Evolutionary conservation across 2,113 vertebrate species (phyloP).

Genomic region (Xerus inauris): DNA sequence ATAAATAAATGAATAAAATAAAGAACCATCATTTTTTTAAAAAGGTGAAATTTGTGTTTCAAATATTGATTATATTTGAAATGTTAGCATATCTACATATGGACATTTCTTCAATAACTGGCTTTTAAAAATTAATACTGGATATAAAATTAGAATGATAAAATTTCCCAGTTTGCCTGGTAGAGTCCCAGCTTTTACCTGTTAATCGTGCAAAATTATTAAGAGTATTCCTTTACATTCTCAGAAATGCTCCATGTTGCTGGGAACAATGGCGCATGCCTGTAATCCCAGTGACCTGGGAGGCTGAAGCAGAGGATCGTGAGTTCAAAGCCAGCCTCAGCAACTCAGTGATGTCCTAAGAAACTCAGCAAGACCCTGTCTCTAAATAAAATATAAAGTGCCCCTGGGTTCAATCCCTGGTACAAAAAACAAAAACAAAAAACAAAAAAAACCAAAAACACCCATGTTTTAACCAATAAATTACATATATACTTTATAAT

Average conservation of each 20-base stretch:
- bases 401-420: too few species aligned
- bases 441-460: background rate
- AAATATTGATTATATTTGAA: background rate
- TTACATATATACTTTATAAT: background rate
- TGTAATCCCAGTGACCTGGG: too few species aligned
- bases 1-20: too few species aligned
- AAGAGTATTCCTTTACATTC: background rate
- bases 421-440: too few species aligned
- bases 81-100: background rate
- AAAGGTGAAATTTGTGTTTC: constrained; percentile 12
- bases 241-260: background rate
- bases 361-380: too few species aligned
- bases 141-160: background rate
- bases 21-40: too few species aligned
- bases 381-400: too few species aligned
- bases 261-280: too few species aligned
- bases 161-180: background rate
- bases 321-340: too few species aligned
- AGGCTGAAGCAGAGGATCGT: too few species aligned
- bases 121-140: background rate
- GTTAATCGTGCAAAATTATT: background rate
- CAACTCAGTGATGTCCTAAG: too few species aligned
- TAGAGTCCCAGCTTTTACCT: background rate
- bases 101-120: background rate
- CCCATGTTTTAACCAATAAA: background rate